Percentiles rank a stretch among this genome's conserved stretches.
Conservation (phyloP, 1,140 invertebrate species). For the Aphelenchoides besseyi region DNA sequence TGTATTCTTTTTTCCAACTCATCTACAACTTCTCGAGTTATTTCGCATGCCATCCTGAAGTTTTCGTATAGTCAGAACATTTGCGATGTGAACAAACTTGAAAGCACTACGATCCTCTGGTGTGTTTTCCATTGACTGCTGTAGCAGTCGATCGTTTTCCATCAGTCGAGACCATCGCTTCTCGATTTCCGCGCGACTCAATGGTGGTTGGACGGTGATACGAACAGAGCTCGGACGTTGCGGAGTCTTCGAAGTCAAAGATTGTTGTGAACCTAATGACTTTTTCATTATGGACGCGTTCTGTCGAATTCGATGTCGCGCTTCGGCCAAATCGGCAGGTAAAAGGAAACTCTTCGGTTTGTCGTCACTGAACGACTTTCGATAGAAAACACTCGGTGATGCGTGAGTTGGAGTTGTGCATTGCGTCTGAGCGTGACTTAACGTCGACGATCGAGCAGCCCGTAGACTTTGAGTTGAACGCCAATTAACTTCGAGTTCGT, state of each 20-base stretch:
- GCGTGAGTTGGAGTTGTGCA: background rate
- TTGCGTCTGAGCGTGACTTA: slow-evolving; percentile 6
- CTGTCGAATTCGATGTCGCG: background rate
- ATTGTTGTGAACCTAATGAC: background rate
- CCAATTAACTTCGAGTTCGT: background rate
- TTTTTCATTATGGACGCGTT: background rate
- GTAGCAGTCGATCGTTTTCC: slow-evolving; percentile 4
- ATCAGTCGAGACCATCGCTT: background rate
- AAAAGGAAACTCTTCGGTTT: slow-evolving; percentile 4
- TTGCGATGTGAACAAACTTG: background rate
- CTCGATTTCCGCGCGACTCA: slow-evolving; percentile 2
- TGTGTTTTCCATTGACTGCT: background rate
- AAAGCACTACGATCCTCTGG: background rate
- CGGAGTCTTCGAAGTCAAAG: background rate
- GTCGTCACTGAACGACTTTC: background rate
- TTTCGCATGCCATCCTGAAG: background rate
- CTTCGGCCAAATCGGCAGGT: background rate
- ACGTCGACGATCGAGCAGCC: background rate
- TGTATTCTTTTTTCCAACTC: background rate
- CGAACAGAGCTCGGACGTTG: background rate
- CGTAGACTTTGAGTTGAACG: background rate
- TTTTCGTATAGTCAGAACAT: background rate
- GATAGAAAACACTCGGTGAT: background rate
- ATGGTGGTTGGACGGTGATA: background rate
- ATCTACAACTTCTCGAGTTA: slow-evolving; percentile 5